Evolutionary conservation across 2,888 invertebrate species (phyloP).

Genomic region (Seira sanloemensis): DNA sequence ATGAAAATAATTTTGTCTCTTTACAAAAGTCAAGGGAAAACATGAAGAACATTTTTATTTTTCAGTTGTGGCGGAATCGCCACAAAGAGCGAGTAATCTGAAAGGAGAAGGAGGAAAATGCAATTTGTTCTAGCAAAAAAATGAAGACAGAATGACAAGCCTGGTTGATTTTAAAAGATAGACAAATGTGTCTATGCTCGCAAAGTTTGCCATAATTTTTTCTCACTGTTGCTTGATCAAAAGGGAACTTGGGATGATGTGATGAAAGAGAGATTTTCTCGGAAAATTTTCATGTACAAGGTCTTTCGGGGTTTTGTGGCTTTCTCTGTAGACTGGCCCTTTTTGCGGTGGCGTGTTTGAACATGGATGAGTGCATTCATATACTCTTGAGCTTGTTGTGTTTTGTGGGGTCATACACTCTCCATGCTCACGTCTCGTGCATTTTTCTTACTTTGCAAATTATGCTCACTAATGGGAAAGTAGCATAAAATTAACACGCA

Average conservation of each 20-base stretch:
- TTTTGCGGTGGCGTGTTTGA: constrained; percentile 46
- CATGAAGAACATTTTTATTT: neutral
- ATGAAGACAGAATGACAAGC: neutral
- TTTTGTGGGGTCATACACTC: no score
- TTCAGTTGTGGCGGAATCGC: neutral
- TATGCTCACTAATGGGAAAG: no score
- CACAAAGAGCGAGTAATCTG: neutral
- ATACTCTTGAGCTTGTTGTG: no score
- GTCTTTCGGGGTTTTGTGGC: constrained; percentile 64
- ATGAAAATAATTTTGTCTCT: neutral
- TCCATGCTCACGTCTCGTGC: no score
- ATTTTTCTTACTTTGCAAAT: no score
- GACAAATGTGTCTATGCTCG: no score
- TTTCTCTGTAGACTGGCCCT: constrained; percentile 49
- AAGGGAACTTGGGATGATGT: constrained; percentile 24
- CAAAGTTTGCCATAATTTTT: no score
- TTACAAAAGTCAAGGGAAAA: neutral
- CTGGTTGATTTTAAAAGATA: neutral
- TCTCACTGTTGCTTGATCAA: constrained; percentile 18
- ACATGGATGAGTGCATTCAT: constrained; percentile 33
- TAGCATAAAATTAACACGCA: no score
- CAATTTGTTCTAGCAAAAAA: neutral
- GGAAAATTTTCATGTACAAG: constrained; percentile 51
- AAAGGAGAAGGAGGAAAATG: neutral
- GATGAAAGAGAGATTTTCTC: constrained; percentile 16